Evolutionary conservation across 1,140 invertebrate species (phyloP), one percentile per base, ranked within the genome.

Genomic region (Drosophila jambulina): DNA sequence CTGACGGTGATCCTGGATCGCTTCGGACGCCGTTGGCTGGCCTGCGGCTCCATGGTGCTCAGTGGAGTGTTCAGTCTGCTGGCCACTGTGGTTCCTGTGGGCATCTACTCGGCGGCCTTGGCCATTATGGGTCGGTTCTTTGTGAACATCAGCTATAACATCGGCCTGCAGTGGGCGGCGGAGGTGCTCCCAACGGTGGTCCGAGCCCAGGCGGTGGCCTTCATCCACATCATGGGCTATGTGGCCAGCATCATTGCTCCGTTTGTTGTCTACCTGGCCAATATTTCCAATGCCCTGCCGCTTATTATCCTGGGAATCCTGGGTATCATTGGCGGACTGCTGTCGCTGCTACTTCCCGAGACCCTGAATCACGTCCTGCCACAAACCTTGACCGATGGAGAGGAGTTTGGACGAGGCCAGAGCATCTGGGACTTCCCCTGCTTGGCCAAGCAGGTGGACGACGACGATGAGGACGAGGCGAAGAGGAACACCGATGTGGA

Each of bases 81-180:
- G 65, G 96, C 97, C 34, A 95, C 95, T 3, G 94, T 94, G 46
- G 96, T 96, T 4, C 96, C 96, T 4, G 85, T 94, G 40, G 96
- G 95, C 60, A 94, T 95, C 23, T 95, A 95, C 15, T 95, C 96
- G 59, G 96, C 96, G 0, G 94, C 95, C 0, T 83, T 97, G 43
- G 97, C 97, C 9, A 97, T 98, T 70, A 93, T 97, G 56, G 97
- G 97, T 3, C 93, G 97, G 21, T 97, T 98, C 79, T 96, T 96
- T 63, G 96, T 98, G 5, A 98, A 98, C 80, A 97, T 97, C 25
- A 96, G 97, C 0, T 98, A 97, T 91, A 98, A 98, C 91, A 97
- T 98, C 69, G 97, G 97, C 0, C 94, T 98, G 2, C 97, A 98
- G 81, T 98, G 97, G 93, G 97, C 97, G 0, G 97, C 97, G 0